Evolutionary conservation across 2,113 vertebrate genomes (phyloP), one percentile per base, ranked within the genome.

Genomic region (Corydoras sp.): DNA sequence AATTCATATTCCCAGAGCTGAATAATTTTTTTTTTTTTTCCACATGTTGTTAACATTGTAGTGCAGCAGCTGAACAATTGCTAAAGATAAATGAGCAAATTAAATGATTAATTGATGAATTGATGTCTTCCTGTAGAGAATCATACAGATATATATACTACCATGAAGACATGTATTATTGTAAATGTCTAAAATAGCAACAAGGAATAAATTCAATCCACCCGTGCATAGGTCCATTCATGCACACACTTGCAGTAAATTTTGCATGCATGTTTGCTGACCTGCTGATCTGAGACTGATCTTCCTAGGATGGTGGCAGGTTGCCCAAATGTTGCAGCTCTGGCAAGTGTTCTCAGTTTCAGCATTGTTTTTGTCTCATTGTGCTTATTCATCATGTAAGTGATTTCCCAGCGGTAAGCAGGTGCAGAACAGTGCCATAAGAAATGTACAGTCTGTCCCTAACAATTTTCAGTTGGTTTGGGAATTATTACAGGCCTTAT

Each of bases 371-470:
- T 71, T 70, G 72, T 59, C 77, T 67, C 64, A 65, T 58, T 79
- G 53, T 69, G 50, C 77, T 85, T 84, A 81, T 76, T 84, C 81
- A 82, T 81, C 71, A 68, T 67, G 49, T 77, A 65, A 50, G 55
- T 43, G 62, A 35, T 73, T 76, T 43, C 35, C 24, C 68, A 59
- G 51, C 29, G 59, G 72, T 53, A 58, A 51, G 61, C 64, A 61
- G 58, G 62, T 74, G 32, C 62, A 69, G 61, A 65, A 63, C 30
- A 73, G 43, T 43, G 35, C 51, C 58, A 18, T 48, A 66, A 62
- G 64, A 70, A 74, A 71, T 65, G 66, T 73, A 14, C 60, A 43
- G 58, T 51, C 55, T 69, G 50, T 50, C 29, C 50, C 50, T 74
- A 64, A 62, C 65, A 43, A 55, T 75, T 48, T 48, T 58, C 11